Base-by-base conservation (phyloP, 2,113 vertebrate species). In the Orthonyx spaldingii region DNA sequence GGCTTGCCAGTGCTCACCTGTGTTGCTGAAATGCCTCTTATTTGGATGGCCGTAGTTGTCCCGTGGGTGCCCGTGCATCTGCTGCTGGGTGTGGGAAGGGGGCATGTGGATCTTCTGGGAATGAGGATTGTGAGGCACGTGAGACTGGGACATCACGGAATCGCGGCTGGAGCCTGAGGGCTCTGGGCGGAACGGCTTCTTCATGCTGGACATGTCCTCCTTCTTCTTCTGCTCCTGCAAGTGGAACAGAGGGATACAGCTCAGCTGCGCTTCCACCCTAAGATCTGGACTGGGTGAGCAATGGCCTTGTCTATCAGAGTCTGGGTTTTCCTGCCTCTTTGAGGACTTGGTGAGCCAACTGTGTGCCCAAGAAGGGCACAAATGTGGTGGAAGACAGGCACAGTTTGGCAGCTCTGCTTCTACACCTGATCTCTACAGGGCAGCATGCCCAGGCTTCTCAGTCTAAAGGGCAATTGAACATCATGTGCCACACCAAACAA, bases 151-250 rank as follows among this genome's bases (percentile, higher is more conserved):
- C n/a, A 98, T 97, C 7, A 98, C 89, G 5, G 99, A 98, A 78
- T 99, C 99, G 2, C 99, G 98, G 89, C 99, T 99, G 37, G 99
- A 99, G 60, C 99, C 98, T 0, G 98, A 99, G 7, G 98, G 96
- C 93, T 99, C 99, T 1, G 98, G 98, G 70, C 99, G 98, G 97
- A 99, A 99, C 5, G 97, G 95, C 87, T 99, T 99, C 81, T 98
- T 98, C 95, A 97, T 98, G 76, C 97, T 98, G 11, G 97, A 80
- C 47, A 97, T 49, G 60, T 99, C 98, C 55, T 99, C 99, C 92
- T 98, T 99, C 97, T 99, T 99, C 96, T 98, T 99, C 44, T 99
- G 99, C 84, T 99, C 99, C 98, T 99, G 98, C 97, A 96, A 90
- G 89, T 39, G 15, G 12, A 65, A 89, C 44, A 92, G 17, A 90